Conservation (phyloP, 2,797 vertebrate genomes). For the Xiphophorus birchmanni region DNA sequence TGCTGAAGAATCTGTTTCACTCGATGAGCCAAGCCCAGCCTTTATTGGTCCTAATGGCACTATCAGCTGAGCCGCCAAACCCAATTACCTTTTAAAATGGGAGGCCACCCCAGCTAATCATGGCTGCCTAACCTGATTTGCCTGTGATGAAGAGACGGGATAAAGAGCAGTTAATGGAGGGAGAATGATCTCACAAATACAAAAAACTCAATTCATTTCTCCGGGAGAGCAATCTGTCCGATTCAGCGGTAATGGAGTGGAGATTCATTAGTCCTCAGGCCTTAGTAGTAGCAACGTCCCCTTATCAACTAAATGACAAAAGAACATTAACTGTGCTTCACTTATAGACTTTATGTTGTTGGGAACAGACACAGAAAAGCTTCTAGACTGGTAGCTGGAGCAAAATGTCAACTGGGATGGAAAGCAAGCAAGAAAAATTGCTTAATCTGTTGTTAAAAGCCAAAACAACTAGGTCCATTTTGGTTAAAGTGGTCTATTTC, state of each 20-base stretch:
- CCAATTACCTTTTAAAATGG: constrained; percentile 89
- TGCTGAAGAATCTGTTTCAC: constrained; percentile 87
- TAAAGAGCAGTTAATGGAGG: constrained; percentile 92
- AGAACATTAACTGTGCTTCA: constrained; percentile 55
- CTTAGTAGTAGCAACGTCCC: constrained; percentile 77
- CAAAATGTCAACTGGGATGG: not conserved
- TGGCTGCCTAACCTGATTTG: constrained; percentile 88
- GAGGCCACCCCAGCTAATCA: constrained; percentile 89
- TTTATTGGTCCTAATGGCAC: constrained; percentile 89
- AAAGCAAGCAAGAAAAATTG: not conserved
- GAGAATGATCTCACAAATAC: constrained; percentile 91
- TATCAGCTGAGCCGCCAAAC: constrained; percentile 90
- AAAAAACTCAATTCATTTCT: constrained; percentile 93
- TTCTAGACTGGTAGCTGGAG: constrained; percentile 9
- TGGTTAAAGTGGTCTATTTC: not conserved
- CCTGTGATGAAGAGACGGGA: constrained; percentile 89
- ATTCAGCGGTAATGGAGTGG: constrained; percentile 89
- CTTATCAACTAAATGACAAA: constrained; percentile 84
- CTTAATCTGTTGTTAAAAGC: not conserved
- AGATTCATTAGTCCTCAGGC: constrained; percentile 88
- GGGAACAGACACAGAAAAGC: constrained; percentile 5
- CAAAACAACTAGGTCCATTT: not conserved
- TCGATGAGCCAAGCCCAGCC: constrained; percentile 85
- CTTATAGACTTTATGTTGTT: constrained; percentile 47
- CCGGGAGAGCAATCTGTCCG: constrained; percentile 88